These are phyloP conservation scores for Epinotia brunnichana DNA, from an alignment of 2,888 invertebrate genomes.

Conservation along the genomic window DNA sequence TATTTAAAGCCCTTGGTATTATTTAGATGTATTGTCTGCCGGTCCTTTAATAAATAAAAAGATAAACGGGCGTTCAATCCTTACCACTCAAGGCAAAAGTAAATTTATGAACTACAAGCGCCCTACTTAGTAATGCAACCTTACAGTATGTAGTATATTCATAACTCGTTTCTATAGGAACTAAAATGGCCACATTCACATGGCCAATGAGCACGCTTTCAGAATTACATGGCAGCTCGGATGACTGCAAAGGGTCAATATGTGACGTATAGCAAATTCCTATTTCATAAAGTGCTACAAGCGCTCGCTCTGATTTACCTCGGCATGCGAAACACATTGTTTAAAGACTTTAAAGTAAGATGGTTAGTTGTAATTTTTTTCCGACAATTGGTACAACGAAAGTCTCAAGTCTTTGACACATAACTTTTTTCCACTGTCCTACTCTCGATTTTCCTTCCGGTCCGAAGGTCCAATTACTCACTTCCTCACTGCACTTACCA, in stretches of 20 bases:
- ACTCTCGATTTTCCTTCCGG: too few relatives aligned
- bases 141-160: constrained; percentile 6
- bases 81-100: not conserved
- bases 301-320: not conserved
- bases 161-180: constrained; percentile 8
- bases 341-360: too few relatives aligned
- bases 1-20: too few relatives aligned
- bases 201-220: constrained; percentile 20
- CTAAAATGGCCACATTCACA: constrained; percentile 9
- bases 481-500: too few relatives aligned
- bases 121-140: not conserved
- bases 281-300: not conserved
- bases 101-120: not conserved
- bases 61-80: not conserved
- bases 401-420: too few relatives aligned
- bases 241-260: constrained; percentile 4
- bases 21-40: too few relatives aligned
- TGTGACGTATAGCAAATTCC: not conserved
- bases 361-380: too few relatives aligned
- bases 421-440: too few relatives aligned
- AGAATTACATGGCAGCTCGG: constrained; percentile 26
- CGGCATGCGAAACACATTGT: not conserved
- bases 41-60: too few relatives aligned
- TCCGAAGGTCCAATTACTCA: too few relatives aligned
- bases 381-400: too few relatives aligned